Conservation (phyloP, 1,140 invertebrate genomes). For the Diachasma alloeum region DNA sequence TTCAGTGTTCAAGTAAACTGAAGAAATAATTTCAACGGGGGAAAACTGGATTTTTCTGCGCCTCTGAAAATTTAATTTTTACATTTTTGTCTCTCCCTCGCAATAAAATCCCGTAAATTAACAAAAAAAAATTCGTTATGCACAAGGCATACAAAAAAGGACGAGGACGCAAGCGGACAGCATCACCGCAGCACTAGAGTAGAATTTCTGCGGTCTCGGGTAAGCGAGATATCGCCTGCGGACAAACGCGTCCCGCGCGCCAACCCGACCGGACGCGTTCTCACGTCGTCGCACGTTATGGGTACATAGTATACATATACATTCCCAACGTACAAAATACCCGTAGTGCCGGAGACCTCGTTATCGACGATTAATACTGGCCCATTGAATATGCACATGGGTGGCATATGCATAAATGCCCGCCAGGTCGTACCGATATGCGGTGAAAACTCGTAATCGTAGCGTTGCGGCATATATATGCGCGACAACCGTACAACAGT, state of each 20-base stretch:
- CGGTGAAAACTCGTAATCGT: conserved; percentile 30
- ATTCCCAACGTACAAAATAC: neutral
- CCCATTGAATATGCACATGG: conserved; percentile 37
- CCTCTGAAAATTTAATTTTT: no score
- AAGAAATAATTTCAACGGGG: no score
- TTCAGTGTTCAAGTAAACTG: no score
- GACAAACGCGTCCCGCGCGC: conserved; percentile 1
- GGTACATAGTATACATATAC: neutral
- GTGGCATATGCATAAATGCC: conserved; percentile 27
- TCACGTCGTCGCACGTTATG: neutral
- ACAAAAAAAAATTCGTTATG: no score
- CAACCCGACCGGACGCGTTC: conserved; percentile 6
- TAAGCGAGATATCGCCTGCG: neutral
- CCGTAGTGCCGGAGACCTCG: conserved; percentile 25
- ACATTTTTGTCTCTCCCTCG: no score
- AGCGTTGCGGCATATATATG: conserved; percentile 3
- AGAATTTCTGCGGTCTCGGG: conserved; percentile 1
- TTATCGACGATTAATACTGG: conserved; percentile 37
- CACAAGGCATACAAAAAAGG: neutral
- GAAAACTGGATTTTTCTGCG: no score
- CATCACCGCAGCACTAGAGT: neutral
- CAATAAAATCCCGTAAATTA: neutral
- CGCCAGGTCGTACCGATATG: conserved; percentile 25
- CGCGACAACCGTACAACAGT: neutral
- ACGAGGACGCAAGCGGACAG: neutral